Base-by-base conservation (phyloP, 2,113 vertebrate genomes). In the Oncorhynchus tshawytscha region DNA sequence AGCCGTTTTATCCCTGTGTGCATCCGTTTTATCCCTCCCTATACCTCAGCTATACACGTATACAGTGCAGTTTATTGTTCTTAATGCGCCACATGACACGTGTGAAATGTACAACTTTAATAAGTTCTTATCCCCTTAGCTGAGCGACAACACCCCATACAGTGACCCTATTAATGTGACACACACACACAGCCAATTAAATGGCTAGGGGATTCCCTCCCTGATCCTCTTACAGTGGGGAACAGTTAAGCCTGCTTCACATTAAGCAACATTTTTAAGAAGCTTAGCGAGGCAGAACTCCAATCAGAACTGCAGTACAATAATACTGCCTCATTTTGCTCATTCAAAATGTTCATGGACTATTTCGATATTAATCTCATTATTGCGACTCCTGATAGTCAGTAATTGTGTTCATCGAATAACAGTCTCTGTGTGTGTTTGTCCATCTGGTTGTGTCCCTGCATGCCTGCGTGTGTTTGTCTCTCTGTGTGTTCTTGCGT, bases 191-290 rank as follows among this genome's bases (percentile, higher is more conserved):
- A 75, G 24, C 51, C 49, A 59, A 22, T 31, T 57, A 54, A 39
- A 45, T 29, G 59, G 20, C 67, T 67, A 20, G 4, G 60, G 54
- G 74, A 73, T 31, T 79, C 77, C 25, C 31, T 64, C 22, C 24
- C 29, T 73, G 88, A 85, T 83, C 87, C 84, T 84, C 81, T 90
- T 88, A 85, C 78, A 68, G n/a, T 51, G 22, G n/a, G 51, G 62
- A 78, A 74, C 78, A 24, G 34, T 65, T 65, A 86, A 84, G 78
- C 83, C 64, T 72, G 29, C 71, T 74, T 73, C 69, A 54, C 34
- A 66, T 59, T 80, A 67, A 79, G 78, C 67, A 82, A 24, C 62
- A 62, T 73, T 65, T 71, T 71, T 81, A 83, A 82, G 69, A 80
- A 45, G 59, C 68, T 34, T 48, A 70, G 6, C 25, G 31, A n/a